phyloP scores from a whole-genome alignment of 2,113 vertebrate genomes.

The Aleadryas rufinucha region DNA sequence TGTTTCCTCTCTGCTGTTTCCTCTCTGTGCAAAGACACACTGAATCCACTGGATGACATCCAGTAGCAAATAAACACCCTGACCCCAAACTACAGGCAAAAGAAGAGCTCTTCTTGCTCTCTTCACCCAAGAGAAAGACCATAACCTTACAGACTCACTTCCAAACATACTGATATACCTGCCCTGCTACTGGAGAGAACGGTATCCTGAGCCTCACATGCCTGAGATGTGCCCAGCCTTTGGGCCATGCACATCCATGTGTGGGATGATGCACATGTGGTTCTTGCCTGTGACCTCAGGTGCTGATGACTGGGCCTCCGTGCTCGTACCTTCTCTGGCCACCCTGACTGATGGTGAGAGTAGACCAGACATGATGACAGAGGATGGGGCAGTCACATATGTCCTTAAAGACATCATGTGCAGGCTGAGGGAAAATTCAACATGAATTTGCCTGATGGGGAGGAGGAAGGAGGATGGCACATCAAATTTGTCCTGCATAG shows the following conservation, averaged over 20 bases:
- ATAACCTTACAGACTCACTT: neutral
- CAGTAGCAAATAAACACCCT: conserved; percentile 38
- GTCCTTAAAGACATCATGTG: neutral
- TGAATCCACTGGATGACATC: conserved; percentile 33
- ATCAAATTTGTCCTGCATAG: neutral
- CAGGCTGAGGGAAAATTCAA: neutral
- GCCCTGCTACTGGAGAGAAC: neutral
- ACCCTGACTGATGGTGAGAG: neutral
- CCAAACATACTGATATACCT: neutral
- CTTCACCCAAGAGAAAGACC: neutral
- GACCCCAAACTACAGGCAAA: neutral
- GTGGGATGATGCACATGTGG: rapidly evolving
- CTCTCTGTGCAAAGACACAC: neutral
- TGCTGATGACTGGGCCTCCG: neutral
- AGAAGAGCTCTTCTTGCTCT: neutral
- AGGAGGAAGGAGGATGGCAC: neutral
- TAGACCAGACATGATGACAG: neutral
- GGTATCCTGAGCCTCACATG: neutral
- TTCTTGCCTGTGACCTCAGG: neutral
- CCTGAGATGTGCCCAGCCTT: neutral
- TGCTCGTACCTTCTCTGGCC: rapidly evolving
- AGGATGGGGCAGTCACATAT: neutral
- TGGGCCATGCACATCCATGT: rapidly evolving
- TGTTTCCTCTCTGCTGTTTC: neutral
- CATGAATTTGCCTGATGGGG: neutral